A percentile compares a stretch with the other conserved stretches of the same genome.
Evolutionary conservation across 2,888 invertebrate genomes (phyloP).

Genomic region (Eurois occulta): DNA sequence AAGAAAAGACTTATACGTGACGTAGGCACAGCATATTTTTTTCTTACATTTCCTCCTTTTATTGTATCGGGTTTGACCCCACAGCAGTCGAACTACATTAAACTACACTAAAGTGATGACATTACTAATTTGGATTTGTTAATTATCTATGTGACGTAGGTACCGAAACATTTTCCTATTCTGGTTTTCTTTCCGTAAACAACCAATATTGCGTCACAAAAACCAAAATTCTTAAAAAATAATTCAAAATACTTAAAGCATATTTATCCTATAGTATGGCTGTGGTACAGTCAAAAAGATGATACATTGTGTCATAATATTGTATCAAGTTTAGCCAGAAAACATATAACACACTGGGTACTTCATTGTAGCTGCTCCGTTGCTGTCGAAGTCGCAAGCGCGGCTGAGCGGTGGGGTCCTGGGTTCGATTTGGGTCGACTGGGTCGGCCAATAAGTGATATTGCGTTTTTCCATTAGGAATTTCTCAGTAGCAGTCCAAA

Average conservation of each 20-base stretch:
- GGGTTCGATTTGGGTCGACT: background rate
- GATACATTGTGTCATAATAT: background rate
- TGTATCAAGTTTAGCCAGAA: background rate
- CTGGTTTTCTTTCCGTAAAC: background rate
- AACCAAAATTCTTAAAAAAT: background rate
- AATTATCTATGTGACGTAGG: conserved; percentile 8
- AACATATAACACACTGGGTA: background rate
- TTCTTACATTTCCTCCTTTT: background rate
- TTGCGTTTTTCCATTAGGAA: background rate
- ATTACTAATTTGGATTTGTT: conserved; percentile 7
- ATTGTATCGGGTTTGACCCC: background rate
- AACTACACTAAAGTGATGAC: too few species aligned
- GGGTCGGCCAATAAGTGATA: background rate
- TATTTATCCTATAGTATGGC: background rate
- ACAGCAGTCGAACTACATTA: conserved; percentile 3
- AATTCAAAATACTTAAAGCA: background rate
- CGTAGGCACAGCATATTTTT: background rate
- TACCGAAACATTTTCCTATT: conserved; percentile 7
- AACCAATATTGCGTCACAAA: background rate
- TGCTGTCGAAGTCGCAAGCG: too few species aligned
- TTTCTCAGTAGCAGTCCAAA: background rate
- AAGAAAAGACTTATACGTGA: background rate
- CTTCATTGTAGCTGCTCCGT: background rate
- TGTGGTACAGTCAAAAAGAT: background rate
- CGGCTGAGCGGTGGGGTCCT: too few species aligned